Evolutionary conservation across 2,797 vertebrate genomes (phyloP).

Genomic region (Onychomys torridus): DNA sequence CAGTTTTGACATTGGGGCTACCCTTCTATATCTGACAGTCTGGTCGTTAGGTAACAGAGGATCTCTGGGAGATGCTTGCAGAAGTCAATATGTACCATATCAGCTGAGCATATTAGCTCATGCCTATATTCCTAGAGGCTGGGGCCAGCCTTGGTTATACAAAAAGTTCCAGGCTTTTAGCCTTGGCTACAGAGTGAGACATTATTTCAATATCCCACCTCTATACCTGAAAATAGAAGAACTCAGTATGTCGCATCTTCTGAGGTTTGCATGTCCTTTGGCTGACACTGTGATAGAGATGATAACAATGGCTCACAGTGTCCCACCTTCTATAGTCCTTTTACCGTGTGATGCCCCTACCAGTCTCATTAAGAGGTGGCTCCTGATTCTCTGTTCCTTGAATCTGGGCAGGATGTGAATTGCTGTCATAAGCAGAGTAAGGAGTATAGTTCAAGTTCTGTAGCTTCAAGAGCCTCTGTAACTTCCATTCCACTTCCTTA

Average conservation of each 20-base stretch:
- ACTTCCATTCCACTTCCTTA: neutral
- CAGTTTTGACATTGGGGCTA: neutral
- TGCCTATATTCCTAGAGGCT: neutral
- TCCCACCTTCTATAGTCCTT: neutral
- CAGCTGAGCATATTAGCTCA: neutral
- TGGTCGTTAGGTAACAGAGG: neutral
- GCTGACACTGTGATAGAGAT: neutral
- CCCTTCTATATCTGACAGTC: neutral
- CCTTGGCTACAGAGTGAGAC: neutral
- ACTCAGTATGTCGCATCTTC: neutral
- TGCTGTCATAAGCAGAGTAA: neutral
- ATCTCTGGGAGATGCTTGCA: neutral
- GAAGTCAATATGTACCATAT: neutral
- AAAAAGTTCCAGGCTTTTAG: neutral
- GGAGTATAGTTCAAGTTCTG: neutral
- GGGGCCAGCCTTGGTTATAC: neutral
- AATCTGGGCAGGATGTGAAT: neutral
- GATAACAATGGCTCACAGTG: too few relatives aligned
- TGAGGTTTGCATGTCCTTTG: neutral
- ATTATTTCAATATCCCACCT: neutral
- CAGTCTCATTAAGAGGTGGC: neutral
- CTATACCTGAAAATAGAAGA: neutral
- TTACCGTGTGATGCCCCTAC: fast-evolving
- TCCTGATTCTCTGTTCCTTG: neutral
- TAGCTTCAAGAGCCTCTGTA: neutral